Conservation (phyloP, 2,888 invertebrate species). For the Erynnis tages region DNA sequence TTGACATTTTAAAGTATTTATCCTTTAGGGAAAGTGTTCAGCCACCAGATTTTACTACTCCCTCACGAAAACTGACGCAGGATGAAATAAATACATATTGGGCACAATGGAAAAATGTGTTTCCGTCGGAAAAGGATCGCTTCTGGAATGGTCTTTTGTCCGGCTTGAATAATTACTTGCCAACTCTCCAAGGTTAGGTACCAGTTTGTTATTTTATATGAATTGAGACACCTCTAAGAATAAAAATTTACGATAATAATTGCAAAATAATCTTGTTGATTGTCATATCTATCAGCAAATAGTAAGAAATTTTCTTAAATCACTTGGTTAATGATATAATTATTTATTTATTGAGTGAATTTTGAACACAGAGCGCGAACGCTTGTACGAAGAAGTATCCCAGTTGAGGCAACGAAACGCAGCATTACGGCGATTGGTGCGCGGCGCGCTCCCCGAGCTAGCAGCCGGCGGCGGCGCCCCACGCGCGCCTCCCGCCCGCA, state of each 20-base stretch:
- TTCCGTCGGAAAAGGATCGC: conserved; percentile 82
- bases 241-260: too few species aligned
- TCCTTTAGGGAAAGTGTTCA: conserved; percentile 58
- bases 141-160: conserved; percentile 86
- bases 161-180: conserved; percentile 84
- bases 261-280: too few species aligned
- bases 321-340: too few species aligned
- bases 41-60: conserved; percentile 70
- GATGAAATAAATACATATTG: conserved; percentile 85
- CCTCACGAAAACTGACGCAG: conserved; percentile 76
- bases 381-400: conserved; percentile 84
- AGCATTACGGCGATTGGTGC: conserved; percentile 85
- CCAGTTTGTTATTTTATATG: not conserved
- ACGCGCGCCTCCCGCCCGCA: conserved; percentile 36
- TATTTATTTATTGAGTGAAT: too few species aligned
- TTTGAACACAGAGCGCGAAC: conserved; percentile 80
- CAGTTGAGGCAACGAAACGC: conserved; percentile 84
- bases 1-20: too few species aligned
- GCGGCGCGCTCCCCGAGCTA: conserved; percentile 78
- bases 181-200: conserved; percentile 81
- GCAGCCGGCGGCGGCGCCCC: conserved; percentile 39
- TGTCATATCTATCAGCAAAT: too few species aligned
- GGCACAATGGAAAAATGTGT: conserved; percentile 83
- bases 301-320: too few species aligned
- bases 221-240: too few species aligned